Percentiles rank a stretch among this genome's conserved stretches.
phyloP scores from a whole-genome alignment of 2,113 vertebrate genomes.

The Ornithorhynchus anatinus region DNA sequence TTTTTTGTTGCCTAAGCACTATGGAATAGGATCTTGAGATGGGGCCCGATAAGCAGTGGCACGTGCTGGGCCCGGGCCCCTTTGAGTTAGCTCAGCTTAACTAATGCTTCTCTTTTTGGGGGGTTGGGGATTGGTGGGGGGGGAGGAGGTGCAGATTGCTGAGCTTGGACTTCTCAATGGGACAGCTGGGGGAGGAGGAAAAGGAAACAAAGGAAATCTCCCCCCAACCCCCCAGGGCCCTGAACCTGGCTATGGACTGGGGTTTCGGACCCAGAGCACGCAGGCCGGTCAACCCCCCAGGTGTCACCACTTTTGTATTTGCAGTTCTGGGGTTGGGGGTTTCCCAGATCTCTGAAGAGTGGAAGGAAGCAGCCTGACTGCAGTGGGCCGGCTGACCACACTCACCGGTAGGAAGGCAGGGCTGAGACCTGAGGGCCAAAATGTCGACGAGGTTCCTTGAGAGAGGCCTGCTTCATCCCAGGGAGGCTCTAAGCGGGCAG shows the following conservation, averaged over 20 bases:
- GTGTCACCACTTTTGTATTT: conserved; percentile 58
- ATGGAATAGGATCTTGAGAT: conserved; percentile 70
- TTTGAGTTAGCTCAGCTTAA: conserved; percentile 62
- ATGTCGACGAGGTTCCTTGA: conserved; percentile 7
- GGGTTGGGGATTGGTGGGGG: no score
- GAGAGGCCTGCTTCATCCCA: not conserved
- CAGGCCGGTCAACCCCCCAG: conserved; percentile 52
- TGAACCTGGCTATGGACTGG: conserved; percentile 41
- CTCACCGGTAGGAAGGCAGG: not conserved
- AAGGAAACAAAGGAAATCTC: conserved; percentile 65
- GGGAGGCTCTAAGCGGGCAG: not conserved
- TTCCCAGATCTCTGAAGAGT: conserved; percentile 27
- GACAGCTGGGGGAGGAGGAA: conserved; percentile 67
- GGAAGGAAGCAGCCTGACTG: conserved; percentile 23
- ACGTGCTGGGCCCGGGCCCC: conserved; percentile 61
- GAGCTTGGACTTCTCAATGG: conserved; percentile 50
- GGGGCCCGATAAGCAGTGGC: conserved; percentile 71
- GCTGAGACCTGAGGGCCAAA: conserved; percentile 3
- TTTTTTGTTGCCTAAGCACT: conserved; percentile 54
- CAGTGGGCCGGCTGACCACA: conserved; percentile 12
- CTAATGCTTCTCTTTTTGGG: conserved; percentile 47
- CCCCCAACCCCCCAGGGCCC: conserved; percentile 48
- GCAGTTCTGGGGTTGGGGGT: conserved; percentile 27
- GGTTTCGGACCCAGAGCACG: conserved; percentile 44
- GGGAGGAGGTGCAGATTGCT: conserved; percentile 32